phyloP scores from a whole-genome alignment of 1,140 invertebrate species.

The Pseudomyrmex pallidus region DNA sequence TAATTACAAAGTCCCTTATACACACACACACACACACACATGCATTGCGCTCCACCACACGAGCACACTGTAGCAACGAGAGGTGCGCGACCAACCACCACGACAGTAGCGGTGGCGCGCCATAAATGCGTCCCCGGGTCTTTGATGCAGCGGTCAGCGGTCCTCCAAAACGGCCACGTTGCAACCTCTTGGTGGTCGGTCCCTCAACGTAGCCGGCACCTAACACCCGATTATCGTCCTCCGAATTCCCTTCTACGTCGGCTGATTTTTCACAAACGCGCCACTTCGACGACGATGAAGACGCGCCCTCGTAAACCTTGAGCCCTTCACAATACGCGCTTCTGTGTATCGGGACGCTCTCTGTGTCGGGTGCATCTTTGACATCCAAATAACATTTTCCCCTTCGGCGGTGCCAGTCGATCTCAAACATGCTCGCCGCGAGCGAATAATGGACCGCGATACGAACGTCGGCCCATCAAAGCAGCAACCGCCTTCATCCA shows the following conservation, averaged over 20 bases:
- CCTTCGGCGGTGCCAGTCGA: constrained; percentile 71
- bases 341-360: background rate
- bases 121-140: constrained; percentile 62
- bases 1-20: constrained; percentile 55
- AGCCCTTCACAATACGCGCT: constrained; percentile 63
- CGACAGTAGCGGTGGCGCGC: constrained; percentile 4
- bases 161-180: constrained; percentile 56
- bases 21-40: background rate
- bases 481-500: constrained; percentile 1
- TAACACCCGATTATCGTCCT: constrained; percentile 63
- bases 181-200: constrained; percentile 59
- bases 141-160: constrained; percentile 62
- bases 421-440: constrained; percentile 69
- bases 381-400: constrained; percentile 78
- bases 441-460: constrained; percentile 75
- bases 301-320: constrained; percentile 69
- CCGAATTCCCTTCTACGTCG: constrained; percentile 61
- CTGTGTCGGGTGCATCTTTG: constrained; percentile 70
- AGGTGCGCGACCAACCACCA: background rate
- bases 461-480: constrained; percentile 38
- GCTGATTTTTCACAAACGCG: constrained; percentile 63
- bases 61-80: constrained; percentile 10
- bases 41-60: background rate
- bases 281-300: constrained; percentile 22
- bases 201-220: constrained; percentile 45